A percentile compares a stretch with the other conserved stretches of the same genome.
phyloP scores from a whole-genome alignment of 2,888 invertebrate species.

The Plemyria rubiginata region DNA sequence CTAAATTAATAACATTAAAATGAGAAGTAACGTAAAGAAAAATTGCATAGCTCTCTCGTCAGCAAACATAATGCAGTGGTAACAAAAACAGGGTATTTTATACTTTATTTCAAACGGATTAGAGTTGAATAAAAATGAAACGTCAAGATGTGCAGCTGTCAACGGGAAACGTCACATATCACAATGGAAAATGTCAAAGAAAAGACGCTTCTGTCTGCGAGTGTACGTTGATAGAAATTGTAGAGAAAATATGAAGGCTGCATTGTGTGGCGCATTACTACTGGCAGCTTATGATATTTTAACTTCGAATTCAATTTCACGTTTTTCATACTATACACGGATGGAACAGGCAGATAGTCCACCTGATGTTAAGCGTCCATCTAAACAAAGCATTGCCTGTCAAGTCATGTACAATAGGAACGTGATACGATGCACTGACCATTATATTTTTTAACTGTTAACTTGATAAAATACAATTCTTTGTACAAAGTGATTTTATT shows the following conservation, averaged over 20 bases:
- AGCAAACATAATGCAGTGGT: conserved; percentile 47
- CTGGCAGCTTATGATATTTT: background rate
- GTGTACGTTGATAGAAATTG: conserved; percentile 50
- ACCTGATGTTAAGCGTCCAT: too few species aligned
- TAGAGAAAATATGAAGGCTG: conserved; percentile 49
- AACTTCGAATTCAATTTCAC: background rate
- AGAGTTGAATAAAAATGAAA: conserved; percentile 33
- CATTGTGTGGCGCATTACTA: conserved; percentile 25
- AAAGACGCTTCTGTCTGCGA: conserved; percentile 61
- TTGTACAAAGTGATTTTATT: too few species aligned
- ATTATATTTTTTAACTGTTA: too few species aligned
- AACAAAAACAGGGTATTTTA: conserved; percentile 39
- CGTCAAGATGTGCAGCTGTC: conserved; percentile 61
- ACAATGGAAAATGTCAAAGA: conserved; percentile 62
- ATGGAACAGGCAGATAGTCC: too few species aligned
- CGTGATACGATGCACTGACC: too few species aligned
- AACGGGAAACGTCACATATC: conserved; percentile 70
- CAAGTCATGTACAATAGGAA: too few species aligned
- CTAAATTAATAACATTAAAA: conserved; percentile 48
- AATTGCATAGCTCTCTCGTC: conserved; percentile 53
- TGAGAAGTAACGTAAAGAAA: conserved; percentile 49
- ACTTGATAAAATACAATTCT: too few species aligned
- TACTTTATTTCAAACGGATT: conserved; percentile 43
- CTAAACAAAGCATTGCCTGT: too few species aligned
- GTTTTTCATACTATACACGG: too few species aligned